phyloP scores from a whole-genome alignment of 1,140 invertebrate species.

The Drosophila persimilis region DNA sequence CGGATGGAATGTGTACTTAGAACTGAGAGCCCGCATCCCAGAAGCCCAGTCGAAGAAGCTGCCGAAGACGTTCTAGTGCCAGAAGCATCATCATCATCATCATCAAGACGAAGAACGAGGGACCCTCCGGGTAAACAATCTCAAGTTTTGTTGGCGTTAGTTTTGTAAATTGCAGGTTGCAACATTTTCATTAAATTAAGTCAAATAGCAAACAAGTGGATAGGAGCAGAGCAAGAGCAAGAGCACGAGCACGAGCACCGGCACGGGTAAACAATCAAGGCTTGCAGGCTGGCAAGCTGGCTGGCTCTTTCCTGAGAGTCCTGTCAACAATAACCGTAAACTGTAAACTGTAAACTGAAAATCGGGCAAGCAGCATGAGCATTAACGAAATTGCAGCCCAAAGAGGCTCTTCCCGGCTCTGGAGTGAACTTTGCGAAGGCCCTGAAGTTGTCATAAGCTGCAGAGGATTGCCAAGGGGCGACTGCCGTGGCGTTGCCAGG shows the following conservation, averaged over 20 bases:
- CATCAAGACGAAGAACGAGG: slow-evolving; percentile 3
- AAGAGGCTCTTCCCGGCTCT: not conserved
- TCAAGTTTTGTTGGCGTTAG: slow-evolving; percentile 70
- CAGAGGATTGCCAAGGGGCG: slow-evolving; percentile 6
- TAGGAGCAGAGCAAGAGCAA: slow-evolving; percentile 18
- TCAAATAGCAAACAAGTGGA: slow-evolving; percentile 67
- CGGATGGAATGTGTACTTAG: slow-evolving; percentile 63
- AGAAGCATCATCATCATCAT: not conserved
- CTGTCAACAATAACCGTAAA: slow-evolving; percentile 53
- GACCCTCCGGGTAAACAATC: slow-evolving; percentile 57
- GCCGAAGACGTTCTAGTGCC: slow-evolving; percentile 23
- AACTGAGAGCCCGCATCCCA: slow-evolving; percentile 66
- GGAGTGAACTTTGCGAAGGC: not conserved
- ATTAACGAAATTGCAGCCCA: slow-evolving; percentile 52
- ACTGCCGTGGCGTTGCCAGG: slow-evolving; percentile 26
- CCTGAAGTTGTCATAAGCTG: slow-evolving; percentile 16
- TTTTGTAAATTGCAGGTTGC: slow-evolving; percentile 79
- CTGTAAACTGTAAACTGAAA: slow-evolving; percentile 42
- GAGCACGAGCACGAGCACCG: not conserved
- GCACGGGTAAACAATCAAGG: slow-evolving; percentile 55
- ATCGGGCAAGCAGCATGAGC: slow-evolving; percentile 31
- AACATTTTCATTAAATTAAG: slow-evolving; percentile 81
- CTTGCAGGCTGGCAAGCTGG: not conserved
- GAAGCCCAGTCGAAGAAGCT: slow-evolving; percentile 5
- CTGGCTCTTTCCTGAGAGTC: slow-evolving; percentile 35